Conservation (phyloP, 2,797 vertebrate genomes). For the Linurgus olivaceus region DNA sequence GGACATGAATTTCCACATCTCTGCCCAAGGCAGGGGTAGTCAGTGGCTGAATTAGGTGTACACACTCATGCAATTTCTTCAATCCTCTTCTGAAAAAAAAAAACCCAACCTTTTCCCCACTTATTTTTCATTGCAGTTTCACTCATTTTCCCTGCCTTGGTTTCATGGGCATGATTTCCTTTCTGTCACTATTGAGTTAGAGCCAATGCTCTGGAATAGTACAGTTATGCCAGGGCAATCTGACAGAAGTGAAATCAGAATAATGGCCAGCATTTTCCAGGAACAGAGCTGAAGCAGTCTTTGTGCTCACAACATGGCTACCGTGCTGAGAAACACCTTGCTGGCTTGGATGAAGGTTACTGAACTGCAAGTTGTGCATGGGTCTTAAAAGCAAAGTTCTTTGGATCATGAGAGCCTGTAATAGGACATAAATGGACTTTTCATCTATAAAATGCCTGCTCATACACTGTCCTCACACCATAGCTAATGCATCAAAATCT, state of each 20-base stretch:
- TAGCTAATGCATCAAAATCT: slow-evolving; percentile 56
- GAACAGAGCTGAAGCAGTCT: neutral
- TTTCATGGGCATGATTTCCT: neutral
- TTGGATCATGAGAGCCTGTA: slow-evolving; percentile 32
- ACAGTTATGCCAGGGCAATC: neutral
- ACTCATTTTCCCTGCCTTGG: neutral
- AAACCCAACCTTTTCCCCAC: rapidly evolving
- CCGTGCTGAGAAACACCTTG: neutral
- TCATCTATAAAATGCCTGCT: slow-evolving; percentile 40
- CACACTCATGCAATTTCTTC: neutral
- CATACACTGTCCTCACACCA: slow-evolving; percentile 11
- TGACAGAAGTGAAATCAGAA: neutral
- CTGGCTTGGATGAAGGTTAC: slow-evolving; percentile 13
- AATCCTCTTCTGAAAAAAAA: neutral
- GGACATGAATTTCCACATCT: neutral
- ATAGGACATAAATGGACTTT: slow-evolving; percentile 48
- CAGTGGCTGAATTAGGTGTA: neutral
- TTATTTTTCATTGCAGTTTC: neutral
- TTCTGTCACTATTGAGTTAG: neutral
- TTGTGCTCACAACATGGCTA: neutral
- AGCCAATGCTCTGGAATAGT: neutral
- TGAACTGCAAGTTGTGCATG: neutral
- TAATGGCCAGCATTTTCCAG: neutral
- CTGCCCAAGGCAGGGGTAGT: neutral
- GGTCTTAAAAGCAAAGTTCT: slow-evolving; percentile 55